Evolutionary conservation across 2,797 vertebrate species (phyloP).

Genomic region (Gambusia yucatana): DNA sequence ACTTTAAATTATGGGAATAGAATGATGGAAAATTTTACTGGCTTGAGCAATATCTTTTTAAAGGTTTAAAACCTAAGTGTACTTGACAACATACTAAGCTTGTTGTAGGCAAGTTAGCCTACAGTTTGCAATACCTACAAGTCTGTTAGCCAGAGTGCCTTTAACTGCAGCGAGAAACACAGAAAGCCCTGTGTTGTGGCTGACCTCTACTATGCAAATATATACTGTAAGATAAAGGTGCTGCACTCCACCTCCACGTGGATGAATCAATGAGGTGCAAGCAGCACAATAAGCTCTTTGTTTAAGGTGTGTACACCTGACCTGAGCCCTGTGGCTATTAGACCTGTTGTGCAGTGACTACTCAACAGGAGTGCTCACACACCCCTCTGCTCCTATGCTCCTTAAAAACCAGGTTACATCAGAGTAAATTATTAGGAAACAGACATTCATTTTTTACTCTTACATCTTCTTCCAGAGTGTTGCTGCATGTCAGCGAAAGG

Average conservation of each 20-base stretch:
- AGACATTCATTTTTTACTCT: neutral
- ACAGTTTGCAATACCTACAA: constrained; percentile 35
- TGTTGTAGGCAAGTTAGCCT: constrained; percentile 8
- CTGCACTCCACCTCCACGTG: constrained; percentile 41
- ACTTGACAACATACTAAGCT: neutral
- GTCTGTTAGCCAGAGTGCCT: constrained; percentile 32
- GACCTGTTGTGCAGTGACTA: constrained; percentile 6
- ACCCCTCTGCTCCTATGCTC: neutral
- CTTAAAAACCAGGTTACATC: constrained; percentile 22
- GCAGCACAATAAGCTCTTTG: constrained; percentile 61
- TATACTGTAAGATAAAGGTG: constrained; percentile 24
- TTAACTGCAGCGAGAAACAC: constrained; percentile 58
- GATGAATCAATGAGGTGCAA: constrained; percentile 38
- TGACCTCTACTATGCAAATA: constrained; percentile 77
- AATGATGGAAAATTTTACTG: neutral
- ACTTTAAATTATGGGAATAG: neutral
- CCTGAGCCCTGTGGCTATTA: constrained; percentile 19
- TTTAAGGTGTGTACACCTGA: constrained; percentile 59
- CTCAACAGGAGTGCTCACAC: neutral
- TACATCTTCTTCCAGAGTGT: constrained; percentile 35
- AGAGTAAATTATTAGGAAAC: constrained; percentile 7
- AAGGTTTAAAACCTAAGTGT: neutral
- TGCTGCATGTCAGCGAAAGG: constrained; percentile 19
- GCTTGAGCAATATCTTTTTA: neutral
- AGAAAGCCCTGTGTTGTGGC: constrained; percentile 55